These are phyloP conservation scores for Allobates femoralis DNA, from an alignment of 2,797 vertebrate species.

Conservation along the genomic window DNA sequence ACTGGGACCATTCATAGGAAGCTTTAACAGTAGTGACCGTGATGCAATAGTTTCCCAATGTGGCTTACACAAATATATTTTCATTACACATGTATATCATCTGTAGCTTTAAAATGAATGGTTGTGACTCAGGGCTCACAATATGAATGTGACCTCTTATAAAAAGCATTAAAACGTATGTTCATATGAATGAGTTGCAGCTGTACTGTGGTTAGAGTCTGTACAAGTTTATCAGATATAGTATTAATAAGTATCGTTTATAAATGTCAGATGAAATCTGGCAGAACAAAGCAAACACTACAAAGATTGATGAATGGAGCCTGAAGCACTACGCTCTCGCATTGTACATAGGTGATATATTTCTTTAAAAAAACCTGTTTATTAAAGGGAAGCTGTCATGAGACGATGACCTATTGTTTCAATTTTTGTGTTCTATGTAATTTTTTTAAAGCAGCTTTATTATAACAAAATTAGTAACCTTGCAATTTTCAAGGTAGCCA, in stretches of 20 bases:
- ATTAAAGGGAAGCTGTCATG: too few relatives aligned
- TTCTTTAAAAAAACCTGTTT: neutral
- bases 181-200: neutral
- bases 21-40: slow-evolving; percentile 2
- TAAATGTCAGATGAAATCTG: neutral
- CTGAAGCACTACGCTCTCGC: neutral
- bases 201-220: neutral
- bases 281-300: slow-evolving; percentile 6
- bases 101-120: neutral
- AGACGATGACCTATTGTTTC: too few relatives aligned
- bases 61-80: neutral
- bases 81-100: neutral
- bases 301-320: neutral
- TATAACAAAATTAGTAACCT: too few relatives aligned
- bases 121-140: neutral
- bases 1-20: slow-evolving; percentile 14
- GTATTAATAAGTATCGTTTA: neutral
- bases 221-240: neutral
- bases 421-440: too few relatives aligned
- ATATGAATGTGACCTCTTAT: neutral
- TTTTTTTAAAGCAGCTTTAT: too few relatives aligned
- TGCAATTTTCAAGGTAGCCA: too few relatives aligned
- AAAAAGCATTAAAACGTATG: neutral
- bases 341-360: neutral
- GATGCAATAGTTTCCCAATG: slow-evolving; percentile 12